Evolutionary conservation across 2,888 invertebrate species (phyloP), one percentile per base, ranked within the genome.

Genomic region (Parnassius glacialis): DNA sequence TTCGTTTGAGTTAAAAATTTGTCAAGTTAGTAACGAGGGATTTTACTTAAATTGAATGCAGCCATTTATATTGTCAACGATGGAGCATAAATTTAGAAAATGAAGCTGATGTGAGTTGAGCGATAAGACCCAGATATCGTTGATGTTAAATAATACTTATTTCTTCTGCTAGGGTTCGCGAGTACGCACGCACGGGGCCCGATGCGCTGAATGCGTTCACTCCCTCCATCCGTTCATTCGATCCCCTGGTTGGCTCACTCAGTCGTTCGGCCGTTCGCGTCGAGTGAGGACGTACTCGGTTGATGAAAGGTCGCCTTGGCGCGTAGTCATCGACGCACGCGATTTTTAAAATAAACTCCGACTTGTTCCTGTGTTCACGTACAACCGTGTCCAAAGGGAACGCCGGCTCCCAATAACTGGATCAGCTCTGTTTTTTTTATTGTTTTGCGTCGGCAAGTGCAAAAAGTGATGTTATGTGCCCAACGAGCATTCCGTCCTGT

Each of bases 391-490:
- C 72, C 75, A 66, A 73, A 72, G 73, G 72, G 70, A 72, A 73
- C 71, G 65, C 66, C 74, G 68, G 70, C 68, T 70, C 72, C 70
- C 69, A 67, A 71, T 70, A 78, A 81, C 82, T 81, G 84, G 80
- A 85, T 84, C 70, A 74, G 75, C 72, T 78, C 74, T 75, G 78
- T 78, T 79, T 78, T 72, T 74, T 77, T 78, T 75, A 78, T 83
- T 78, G 76, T 84, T 86, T 81, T 78, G 76, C 76, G 78, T 80
- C 76, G 75, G 75, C 78, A 78, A 85, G 90, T 90, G 90, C 86
- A 87, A 90, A 89, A 90, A 90, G 90, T 91, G 90, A 90, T 86
- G 84, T 86, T 85, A 78, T 88, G 85, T 90, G 90, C 70, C 82
- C 80, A 83, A 78, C 79, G 72, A 86, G 81, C 85, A 83, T 81